phyloP scores from a whole-genome alignment of 2,797 vertebrate genomes.

The Schizopygopsis pylzovi region DNA sequence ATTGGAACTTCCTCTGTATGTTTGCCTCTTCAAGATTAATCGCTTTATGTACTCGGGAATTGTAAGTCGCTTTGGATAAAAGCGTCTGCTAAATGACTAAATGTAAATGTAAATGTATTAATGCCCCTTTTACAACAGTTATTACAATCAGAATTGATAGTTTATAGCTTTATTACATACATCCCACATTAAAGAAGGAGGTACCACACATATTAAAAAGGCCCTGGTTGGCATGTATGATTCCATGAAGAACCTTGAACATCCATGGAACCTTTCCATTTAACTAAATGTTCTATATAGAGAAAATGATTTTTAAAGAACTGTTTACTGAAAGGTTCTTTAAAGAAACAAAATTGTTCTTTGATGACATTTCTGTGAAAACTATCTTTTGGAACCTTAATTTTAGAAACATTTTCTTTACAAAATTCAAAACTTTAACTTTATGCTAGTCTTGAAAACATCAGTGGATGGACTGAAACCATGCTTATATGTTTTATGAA shows the following conservation, averaged over 20 bases:
- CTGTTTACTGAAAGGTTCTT: background rate
- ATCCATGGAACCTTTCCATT: background rate
- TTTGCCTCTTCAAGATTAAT: too few species aligned
- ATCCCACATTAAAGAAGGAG: constrained; percentile 6
- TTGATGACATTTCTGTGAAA: background rate
- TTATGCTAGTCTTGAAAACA: constrained; percentile 17
- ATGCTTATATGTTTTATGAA: constrained; percentile 12
- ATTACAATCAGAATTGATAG: background rate
- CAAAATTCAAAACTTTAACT: background rate
- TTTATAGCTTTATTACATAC: background rate
- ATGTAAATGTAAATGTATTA: background rate
- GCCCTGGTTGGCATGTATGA: background rate
- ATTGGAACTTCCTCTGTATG: too few species aligned
- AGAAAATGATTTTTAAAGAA: background rate
- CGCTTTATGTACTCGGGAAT: too few species aligned
- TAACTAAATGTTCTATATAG: background rate
- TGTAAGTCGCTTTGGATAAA: too few species aligned
- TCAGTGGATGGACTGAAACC: constrained; percentile 17
- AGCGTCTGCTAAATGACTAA: too few species aligned
- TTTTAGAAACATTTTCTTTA: constrained; percentile 1
- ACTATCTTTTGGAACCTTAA: background rate
- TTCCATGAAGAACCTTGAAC: background rate
- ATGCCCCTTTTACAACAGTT: background rate
- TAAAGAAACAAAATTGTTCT: background rate
- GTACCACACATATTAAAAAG: background rate